phyloP scores from a whole-genome alignment of 2,797 vertebrate genomes.

The Pristis pectinata region DNA sequence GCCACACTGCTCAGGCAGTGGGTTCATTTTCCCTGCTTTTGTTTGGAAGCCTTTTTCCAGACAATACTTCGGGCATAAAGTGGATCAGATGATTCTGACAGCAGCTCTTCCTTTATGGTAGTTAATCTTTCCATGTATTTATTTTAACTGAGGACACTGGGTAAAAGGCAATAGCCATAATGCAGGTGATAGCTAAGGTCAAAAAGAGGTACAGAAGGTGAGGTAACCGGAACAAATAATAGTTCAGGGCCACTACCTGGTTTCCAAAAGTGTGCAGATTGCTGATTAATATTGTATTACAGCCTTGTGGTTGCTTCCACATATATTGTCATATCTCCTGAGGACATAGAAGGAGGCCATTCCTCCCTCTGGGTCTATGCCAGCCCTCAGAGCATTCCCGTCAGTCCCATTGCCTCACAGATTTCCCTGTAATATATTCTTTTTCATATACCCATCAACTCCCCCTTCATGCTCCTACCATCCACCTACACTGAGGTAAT shows the following conservation, averaged over 20 bases:
- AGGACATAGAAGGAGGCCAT: too few relatives aligned
- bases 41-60: neutral
- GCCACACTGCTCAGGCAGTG: neutral
- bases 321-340: too few relatives aligned
- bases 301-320: neutral
- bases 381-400: too few relatives aligned
- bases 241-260: neutral
- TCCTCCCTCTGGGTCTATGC: too few relatives aligned
- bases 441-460: too few relatives aligned
- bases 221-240: neutral
- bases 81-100: neutral
- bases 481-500: too few relatives aligned
- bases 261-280: neutral
- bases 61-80: neutral
- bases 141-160: neutral
- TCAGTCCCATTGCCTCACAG: too few relatives aligned
- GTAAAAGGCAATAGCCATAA: neutral
- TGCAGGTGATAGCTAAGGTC: neutral
- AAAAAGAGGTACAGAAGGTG: neutral
- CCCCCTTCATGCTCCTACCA: too few relatives aligned
- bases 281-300: neutral
- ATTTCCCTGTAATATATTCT: too few relatives aligned
- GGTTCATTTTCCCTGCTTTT: neutral
- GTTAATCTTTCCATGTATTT: neutral
- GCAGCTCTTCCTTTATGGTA: neutral